Percentiles rank a stretch among this genome's conserved stretches.
Conservation (phyloP, 2,113 vertebrate genomes). For the Ceyx melanurus region DNA sequence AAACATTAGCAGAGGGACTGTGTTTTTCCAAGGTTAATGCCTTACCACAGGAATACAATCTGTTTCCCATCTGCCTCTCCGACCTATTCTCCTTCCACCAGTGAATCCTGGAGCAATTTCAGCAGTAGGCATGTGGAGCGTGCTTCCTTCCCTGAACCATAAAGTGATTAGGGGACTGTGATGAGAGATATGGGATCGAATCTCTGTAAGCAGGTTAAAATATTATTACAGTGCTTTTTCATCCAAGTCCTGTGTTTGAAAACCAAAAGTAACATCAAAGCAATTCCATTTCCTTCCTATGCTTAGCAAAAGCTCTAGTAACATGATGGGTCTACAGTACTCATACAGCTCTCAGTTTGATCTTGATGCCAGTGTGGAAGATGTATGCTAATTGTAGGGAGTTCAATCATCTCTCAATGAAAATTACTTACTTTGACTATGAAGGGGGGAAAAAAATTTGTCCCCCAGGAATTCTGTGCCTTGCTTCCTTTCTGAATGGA, state of each 20-base stretch:
- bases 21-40: constrained; percentile 41
- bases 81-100: background rate
- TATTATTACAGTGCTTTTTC: constrained; percentile 38
- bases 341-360: background rate
- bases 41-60: constrained; percentile 27
- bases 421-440: background rate
- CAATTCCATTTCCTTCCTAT: constrained; percentile 24
- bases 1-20: constrained; percentile 42
- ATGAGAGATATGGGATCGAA: background rate
- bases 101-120: constrained; percentile 22
- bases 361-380: background rate
- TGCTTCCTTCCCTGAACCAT: constrained; percentile 30
- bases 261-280: constrained; percentile 49
- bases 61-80: constrained; percentile 47
- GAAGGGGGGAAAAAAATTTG: background rate
- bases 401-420: background rate
- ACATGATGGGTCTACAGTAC: background rate
- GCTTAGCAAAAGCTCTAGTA: constrained; percentile 13
- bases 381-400: background rate
- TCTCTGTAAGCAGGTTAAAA: constrained; percentile 40
- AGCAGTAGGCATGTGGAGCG: constrained; percentile 37
- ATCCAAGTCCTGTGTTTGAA: background rate
- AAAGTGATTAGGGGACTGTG: background rate
- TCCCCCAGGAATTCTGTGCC: background rate
- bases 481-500: background rate